Conservation (phyloP, 2,113 vertebrate genomes). For the Condylura cristata region DNA sequence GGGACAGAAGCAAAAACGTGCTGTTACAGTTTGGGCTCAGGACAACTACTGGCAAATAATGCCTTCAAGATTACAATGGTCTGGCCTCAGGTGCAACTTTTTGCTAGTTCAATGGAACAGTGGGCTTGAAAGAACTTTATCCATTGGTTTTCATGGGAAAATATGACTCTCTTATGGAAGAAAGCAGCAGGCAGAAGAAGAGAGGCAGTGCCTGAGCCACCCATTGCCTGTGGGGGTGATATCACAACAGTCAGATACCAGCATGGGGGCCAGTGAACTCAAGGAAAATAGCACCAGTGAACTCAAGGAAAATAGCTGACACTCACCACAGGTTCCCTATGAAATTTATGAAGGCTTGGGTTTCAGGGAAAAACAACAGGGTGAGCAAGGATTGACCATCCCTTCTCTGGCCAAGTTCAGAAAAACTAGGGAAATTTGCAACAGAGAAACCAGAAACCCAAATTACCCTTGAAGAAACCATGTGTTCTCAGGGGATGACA, state of each 20-base stretch:
- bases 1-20: not conserved
- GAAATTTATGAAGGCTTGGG: not conserved
- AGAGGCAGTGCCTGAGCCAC: not conserved
- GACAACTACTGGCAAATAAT: not conserved
- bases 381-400: not conserved
- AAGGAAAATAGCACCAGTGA: not conserved
- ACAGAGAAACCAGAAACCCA: conserved; percentile 16
- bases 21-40: no score
- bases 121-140: not conserved
- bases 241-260: not conserved
- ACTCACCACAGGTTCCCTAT: not conserved
- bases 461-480: not conserved
- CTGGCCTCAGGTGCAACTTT: not conserved
- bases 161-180: not conserved
- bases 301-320: not conserved
- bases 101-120: not conserved
- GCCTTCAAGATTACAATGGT: not conserved
- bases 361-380: not conserved
- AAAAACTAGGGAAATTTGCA: not conserved
- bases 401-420: not conserved
- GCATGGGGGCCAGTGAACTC: no score
- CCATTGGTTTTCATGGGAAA: not conserved
- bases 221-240: not conserved
- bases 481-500: not conserved
- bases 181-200: not conserved